Base-by-base conservation (phyloP, 2,797 vertebrate species). In the Ciconia nigra region DNA sequence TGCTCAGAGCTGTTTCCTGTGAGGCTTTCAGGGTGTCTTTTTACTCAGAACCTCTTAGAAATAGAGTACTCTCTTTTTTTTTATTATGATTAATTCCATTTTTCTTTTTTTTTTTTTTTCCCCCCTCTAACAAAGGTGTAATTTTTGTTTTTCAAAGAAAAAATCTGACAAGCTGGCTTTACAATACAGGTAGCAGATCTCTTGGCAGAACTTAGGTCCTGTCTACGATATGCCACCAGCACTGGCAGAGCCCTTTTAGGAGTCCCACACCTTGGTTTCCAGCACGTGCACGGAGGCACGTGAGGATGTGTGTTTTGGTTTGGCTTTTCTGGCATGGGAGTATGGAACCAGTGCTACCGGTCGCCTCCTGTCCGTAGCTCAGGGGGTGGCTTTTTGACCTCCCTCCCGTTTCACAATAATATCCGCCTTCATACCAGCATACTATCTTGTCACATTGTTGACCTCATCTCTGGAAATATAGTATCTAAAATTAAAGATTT, bases 401-500 rank as follows among this genome's bases (percentile, higher is more conserved):
- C 62, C 47, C 79, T 90, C 47, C 85, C 24, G 15, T 87, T 88
- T 90, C 92, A 93, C 62, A 95, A 73, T 70, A 87, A 76, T 82
- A 77, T 84, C 72, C 8, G 41, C 83, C 69, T 73, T 65, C 37
- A 58, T 76, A 91, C 83, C 89, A 79, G 54, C 12, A 28, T 58
- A 29, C 85, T 71, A 42, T 79, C 97, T 91, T 92, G 94, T 97
- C 96, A 96, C 79, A 61, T 96, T 96, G 92, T 97, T 97, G 97
- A 97, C 96, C 84, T 90, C 49, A 21, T 66, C 66, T 83, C 93
- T 97, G 98, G 97, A 98, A 98, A 98, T 85, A 91, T 62, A 97
- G 94, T 95, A 91, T 79, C 97, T 98, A 96, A 98, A 98, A 96
- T 97, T 97, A 97, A 96, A 97, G 96, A 78, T 70, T 96, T 96